Conservation (phyloP, 1,140 invertebrate genomes). For the Pseudomyrmex concolor region DNA sequence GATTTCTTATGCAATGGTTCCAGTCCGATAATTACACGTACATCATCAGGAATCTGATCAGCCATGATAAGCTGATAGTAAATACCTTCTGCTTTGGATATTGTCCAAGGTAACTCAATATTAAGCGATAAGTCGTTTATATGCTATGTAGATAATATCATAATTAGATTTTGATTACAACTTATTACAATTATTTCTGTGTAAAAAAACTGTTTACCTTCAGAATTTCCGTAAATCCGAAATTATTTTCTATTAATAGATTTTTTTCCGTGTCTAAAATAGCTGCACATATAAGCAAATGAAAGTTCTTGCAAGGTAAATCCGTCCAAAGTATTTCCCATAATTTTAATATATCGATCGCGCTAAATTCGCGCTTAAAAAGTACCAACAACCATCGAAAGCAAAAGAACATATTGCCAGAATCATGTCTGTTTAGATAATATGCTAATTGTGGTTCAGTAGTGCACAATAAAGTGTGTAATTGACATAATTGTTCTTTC, state of each 20-base stretch:
- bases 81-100: constrained; percentile 95
- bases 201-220: constrained; percentile 88
- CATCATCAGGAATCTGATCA: constrained; percentile 87
- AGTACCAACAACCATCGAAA: constrained; percentile 96
- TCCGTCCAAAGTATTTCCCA: constrained; percentile 96
- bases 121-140: constrained; percentile 96
- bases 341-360: constrained; percentile 90
- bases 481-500: constrained; percentile 95
- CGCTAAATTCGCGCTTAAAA: constrained; percentile 93
- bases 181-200: not conserved
- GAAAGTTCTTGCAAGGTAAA: constrained; percentile 96
- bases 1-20: constrained; percentile 78
- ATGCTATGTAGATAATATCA: constrained; percentile 89
- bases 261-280: constrained; percentile 95
- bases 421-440: constrained; percentile 96
- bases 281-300: constrained; percentile 95
- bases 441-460: constrained; percentile 93
- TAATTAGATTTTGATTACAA: constrained; percentile 27
- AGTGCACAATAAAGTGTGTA: constrained; percentile 93
- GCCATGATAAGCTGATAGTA: constrained; percentile 92
- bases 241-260: constrained; percentile 94
- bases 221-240: constrained; percentile 97
- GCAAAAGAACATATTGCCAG: constrained; percentile 99
- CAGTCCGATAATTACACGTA: constrained; percentile 89
- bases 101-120: constrained; percentile 91